Base-by-base conservation (phyloP, 2,888 invertebrate species). In the Stenichneumon culpator region DNA sequence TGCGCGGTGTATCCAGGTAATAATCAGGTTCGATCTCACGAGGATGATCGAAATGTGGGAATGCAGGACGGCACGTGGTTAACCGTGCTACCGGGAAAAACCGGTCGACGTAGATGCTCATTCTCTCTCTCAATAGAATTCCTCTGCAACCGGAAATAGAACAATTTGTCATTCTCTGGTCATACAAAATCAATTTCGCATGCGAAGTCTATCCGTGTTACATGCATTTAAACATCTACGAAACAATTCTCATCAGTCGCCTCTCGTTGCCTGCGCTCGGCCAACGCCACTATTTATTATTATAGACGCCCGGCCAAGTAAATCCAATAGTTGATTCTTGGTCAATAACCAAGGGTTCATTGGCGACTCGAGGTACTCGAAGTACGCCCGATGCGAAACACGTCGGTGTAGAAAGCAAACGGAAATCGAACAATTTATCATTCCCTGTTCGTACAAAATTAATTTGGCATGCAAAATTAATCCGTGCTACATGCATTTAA, bases 371-470 rank as follows among this genome's bases (percentile, higher is more conserved):
- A 11, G 9, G 7, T 9, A 39, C 39, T 39, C 9, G 11, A 39
- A 11, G 39, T 39, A 39, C 0, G 2, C 39, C 3, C 11, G 39
- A 9, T 2, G 39, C 39, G 39, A 39, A 11, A 39, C 11, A 39
- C 39, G 78, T 79, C 63, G 50, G 52, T 50, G n/a, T 60, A 54
- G n/a, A 36, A 28, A 32, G 16, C 16, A n/a, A 44, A 69, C 83
- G 79, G 79, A 83, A 83, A 74, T 63, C 39, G 52, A 79, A 73
- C 67, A 70, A 78, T 73, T 78, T 82, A 77, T 77, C 77, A 57
- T 50, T 78, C 44, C n/a, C 11, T 52, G 54, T 52, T 69, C 28
- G 6, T 60, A n/a, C 68, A 28, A 39, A 57, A 25, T 36, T 25
- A 47, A 2, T 63, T 79, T 54, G 19, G 60, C 68, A 25, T 19